Base-by-base conservation (phyloP, 2,797 vertebrate genomes). In the Sebastes oblongus region DNA sequence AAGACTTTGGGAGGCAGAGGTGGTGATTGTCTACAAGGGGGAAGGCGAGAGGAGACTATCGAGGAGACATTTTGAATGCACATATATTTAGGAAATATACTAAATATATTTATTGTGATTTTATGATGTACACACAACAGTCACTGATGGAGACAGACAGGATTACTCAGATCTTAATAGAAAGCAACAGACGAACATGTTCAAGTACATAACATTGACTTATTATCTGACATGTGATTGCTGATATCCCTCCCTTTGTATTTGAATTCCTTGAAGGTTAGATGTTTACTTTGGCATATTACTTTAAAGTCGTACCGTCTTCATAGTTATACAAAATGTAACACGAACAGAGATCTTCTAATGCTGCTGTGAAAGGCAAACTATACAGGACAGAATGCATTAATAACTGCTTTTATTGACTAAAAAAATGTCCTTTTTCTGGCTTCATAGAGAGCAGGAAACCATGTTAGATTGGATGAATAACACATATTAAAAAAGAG, bases 1-100 rank as follows among this genome's bases (percentile, higher is more conserved):
- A 91, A 93, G 88, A 91, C 84, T 86, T 64, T 24, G 56, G 58
- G 80, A 94, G 92, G 92, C 90, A 91, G 77, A 90, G 50, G 75
- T 86, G 90, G 88, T 85, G 78, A 82, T 66, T 72, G 59, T 86
- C 65, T 86, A 81, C 16, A 46, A 20, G 59, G 68, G 42, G 66
- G 71, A 72, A 36, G 59, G 34, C 1, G 0, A 68, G 11, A 52
- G 29, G 32, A 72, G 18, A 60, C 58, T 36, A 76, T 22, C 4
- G 22, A 62, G 55, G 46, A 80, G 18, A 71, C 4, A 32, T 22
- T 13, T 12, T 56, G 13, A 60, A 39, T 50, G 54, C 18, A 22
- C 32, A 24, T 42, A 25, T 36, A 68, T 69, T 14, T 16, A 32
- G 11, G 25, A 70, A 22, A 24, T 46, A 34, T 32, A n/a, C 22